Evolutionary conservation across 1,140 invertebrate genomes (phyloP).

Genomic region (Marisa cornuarietis): DNA sequence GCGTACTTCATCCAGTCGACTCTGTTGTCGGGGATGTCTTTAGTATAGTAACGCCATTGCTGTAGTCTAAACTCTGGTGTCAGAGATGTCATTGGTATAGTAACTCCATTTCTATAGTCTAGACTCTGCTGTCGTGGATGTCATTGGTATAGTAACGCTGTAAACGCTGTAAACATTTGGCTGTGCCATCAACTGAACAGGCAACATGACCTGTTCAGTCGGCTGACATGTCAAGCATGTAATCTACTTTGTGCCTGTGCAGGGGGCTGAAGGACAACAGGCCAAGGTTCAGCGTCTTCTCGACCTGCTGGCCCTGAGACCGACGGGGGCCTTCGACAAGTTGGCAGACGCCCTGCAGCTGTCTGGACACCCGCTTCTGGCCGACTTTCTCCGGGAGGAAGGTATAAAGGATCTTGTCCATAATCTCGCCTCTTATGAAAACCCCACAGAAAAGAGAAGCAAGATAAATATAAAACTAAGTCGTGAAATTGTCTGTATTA

Average conservation of each 20-base stretch:
- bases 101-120: no score
- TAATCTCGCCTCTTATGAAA: no score
- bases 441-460: no score
- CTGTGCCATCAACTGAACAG: no score
- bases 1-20: no score
- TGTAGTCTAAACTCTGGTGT: no score
- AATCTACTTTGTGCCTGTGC: neutral
- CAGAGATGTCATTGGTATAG: no score
- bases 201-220: no score
- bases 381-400: slow-evolving; percentile 39
- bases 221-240: neutral
- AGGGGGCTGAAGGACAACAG: slow-evolving; percentile 11
- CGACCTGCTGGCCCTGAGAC: slow-evolving; percentile 30
- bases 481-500: neutral
- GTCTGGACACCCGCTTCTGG: slow-evolving; percentile 34
- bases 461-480: neutral
- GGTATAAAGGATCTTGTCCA: slow-evolving; percentile 23
- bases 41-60: no score
- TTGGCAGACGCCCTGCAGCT: slow-evolving; percentile 35
- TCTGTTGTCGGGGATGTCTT: no score
- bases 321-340: slow-evolving; percentile 28
- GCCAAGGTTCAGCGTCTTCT: slow-evolving; percentile 32
- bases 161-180: no score
- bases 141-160: slow-evolving; percentile 23
- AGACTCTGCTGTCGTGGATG: slow-evolving; percentile 21